A percentile compares a stretch with the other conserved stretches of the same genome.
Conservation (phyloP, 2,888 invertebrate species). For the Polydrusus cervinus region DNA sequence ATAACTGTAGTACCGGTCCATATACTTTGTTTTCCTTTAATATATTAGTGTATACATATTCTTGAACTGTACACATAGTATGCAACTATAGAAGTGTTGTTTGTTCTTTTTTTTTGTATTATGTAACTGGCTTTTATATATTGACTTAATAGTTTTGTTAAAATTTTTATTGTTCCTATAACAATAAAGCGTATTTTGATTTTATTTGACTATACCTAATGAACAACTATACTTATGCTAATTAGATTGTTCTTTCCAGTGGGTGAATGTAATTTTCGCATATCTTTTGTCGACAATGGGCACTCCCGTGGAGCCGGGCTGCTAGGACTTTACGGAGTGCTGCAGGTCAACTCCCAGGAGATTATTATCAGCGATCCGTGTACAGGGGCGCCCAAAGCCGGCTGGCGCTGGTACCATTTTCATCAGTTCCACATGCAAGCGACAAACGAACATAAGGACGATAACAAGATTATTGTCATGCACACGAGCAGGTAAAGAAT, state of each 20-base stretch:
- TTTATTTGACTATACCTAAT: too few relatives aligned
- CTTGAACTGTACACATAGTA: too few relatives aligned
- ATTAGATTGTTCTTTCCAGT: slow-evolving; percentile 57
- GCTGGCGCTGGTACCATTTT: slow-evolving; percentile 77
- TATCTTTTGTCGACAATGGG: slow-evolving; percentile 78
- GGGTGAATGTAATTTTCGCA: slow-evolving; percentile 74
- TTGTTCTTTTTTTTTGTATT: too few relatives aligned
- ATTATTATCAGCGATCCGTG: slow-evolving; percentile 75
- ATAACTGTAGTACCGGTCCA: too few relatives aligned
- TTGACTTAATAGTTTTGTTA: too few relatives aligned
- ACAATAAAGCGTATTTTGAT: too few relatives aligned
- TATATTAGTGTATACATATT: too few relatives aligned
- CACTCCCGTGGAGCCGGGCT: slow-evolving; percentile 78
- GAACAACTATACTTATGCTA: too few relatives aligned
- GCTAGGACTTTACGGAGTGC: slow-evolving; percentile 75
- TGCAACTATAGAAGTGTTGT: too few relatives aligned
- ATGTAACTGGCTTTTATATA: too few relatives aligned
- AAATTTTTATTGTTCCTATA: too few relatives aligned
- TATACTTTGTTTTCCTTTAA: too few relatives aligned
- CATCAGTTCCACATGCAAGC: slow-evolving; percentile 74
- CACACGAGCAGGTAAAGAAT: slow-evolving; percentile 76
- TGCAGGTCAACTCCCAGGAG: slow-evolving; percentile 74
- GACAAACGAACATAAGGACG: slow-evolving; percentile 72
- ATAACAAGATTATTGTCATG: slow-evolving; percentile 76
- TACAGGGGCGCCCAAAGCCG: slow-evolving; percentile 72